Evolutionary conservation across 2,797 vertebrate genomes (phyloP).

Genomic region (Sebastes hubbsi): DNA sequence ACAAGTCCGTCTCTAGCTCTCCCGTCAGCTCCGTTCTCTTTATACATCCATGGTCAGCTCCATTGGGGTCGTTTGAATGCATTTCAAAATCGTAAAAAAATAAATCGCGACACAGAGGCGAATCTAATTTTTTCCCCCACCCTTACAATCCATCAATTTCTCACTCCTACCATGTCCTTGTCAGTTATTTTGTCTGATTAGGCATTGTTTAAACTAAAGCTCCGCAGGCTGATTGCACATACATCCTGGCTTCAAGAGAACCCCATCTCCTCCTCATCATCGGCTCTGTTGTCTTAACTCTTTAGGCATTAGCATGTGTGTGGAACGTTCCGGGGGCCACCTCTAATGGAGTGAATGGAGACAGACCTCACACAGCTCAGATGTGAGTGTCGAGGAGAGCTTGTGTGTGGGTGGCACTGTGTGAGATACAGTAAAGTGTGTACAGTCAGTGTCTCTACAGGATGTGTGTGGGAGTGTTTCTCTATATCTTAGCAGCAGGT

Average conservation of each 20-base stretch:
- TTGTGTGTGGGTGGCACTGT: conserved; percentile 32
- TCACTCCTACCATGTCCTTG: conserved; percentile 35
- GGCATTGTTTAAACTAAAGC: conserved; percentile 62
- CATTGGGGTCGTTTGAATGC: no score
- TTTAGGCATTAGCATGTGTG: conserved; percentile 67
- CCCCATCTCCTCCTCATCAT: conserved; percentile 49
- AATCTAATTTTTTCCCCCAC: no score
- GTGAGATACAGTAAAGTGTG: conserved; percentile 23
- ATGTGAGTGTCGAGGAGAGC: conserved; percentile 22
- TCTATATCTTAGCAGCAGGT: conserved; percentile 38
- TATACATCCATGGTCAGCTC: no score
- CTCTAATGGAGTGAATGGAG: conserved; percentile 52
- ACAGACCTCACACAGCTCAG: conserved; percentile 46
- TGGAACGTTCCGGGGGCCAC: conserved; percentile 29
- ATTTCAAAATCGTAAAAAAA: no score
- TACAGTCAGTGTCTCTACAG: conserved; percentile 14
- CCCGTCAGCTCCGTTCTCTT: no score
- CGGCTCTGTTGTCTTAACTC: conserved; percentile 54
- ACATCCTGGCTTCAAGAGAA: conserved; percentile 48
- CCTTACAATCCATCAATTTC: conserved; percentile 30
- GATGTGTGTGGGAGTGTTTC: conserved; percentile 51
- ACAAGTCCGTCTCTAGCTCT: no score
- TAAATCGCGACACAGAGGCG: no score
- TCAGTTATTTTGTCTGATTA: conserved; percentile 70
- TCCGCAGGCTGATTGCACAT: conserved; percentile 62